Base-by-base conservation (phyloP, 2,113 vertebrate species). In the Ibidorhyncha struthersii region DNA sequence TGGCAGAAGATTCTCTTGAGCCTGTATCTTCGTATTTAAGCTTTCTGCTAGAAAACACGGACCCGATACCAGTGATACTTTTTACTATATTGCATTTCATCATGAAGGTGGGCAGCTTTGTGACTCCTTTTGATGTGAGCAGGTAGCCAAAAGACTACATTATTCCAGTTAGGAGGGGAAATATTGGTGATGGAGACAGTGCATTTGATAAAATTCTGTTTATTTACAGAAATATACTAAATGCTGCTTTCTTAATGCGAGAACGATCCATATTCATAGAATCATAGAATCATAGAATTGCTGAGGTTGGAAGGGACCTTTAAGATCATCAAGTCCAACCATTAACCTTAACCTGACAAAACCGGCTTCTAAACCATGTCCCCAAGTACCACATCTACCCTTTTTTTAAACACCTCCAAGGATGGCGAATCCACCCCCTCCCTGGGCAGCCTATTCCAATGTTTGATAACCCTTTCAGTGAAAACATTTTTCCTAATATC, bases 1-100 rank as follows among this genome's bases (percentile, higher is more conserved):
- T 45, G 40, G 66, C 47, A 72, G 80, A 95, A 98, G 78, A 95
- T 92, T 82, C 74, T 95, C 76, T 88, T 87, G 65, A 79, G 56
- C 52, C 52, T 70, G 52, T 70, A 69, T 85, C 62, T 86, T 96
- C 86, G 45, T 73, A 69, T 89, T 96, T 85, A 83, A 86, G 26
- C 79, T 92, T 38, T 62, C 70, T 32, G 8, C 69, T 47, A 66
- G 77, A 91, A 94, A 95, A 74, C 12, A 55, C 3, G 19, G 66
- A 82, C 52, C 55, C 16, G 12, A 84, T 86, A 76, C 66, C 40
- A 53, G 47, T 12, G 21, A 59, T n/a, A 4, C 13, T 94, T 61
- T 58, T 34, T 56, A 30, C 19, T 25, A 5, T 78, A 90, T 67
- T 96, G 36, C 61, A 93, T 63, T 78, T 80, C 52, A 55, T 76